Base-by-base conservation (phyloP, 1,140 invertebrate species). In the Zaprionus ornatus region DNA sequence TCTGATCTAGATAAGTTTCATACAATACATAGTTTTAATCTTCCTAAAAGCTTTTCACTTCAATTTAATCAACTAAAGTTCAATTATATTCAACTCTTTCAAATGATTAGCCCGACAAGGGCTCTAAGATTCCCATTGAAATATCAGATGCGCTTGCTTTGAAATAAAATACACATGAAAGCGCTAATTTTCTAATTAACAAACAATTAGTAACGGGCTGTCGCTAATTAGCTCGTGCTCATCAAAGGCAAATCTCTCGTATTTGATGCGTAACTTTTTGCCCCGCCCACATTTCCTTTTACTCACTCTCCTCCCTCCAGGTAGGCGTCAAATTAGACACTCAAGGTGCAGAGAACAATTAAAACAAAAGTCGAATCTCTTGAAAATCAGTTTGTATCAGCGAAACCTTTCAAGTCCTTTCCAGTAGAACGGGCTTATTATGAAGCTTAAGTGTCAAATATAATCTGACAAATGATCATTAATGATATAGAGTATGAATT, bases 181-280 rank as follows among this genome's bases (percentile, higher is more conserved):
- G 19, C 27, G 23, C 23, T 23, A 70, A 55, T 63, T 73, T 68
- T 68, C 27, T 52, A 74, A 59, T 75, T 75, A 75, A 55, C 60
- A 59, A 69, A 60, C 67, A 70, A 55, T 74, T 61, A 60, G 29
- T 4, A 50, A 61, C 48, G 19, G n/a, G 40, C 23, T 52, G 40
- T 37, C 66, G 60, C 59, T 48, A 57, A 57, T 69, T 67, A 67
- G 55, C 50, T 25, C 7, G 40, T 45, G 35, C 55, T 50, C 66
- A 59, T 64, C 67, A 70, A 69, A 74, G 64, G 45, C 54, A 21
- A 54, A 52, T 17, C 32, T 63, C 17, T 17, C 21, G 17, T 35
- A 54, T 59, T 73, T 60, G 60, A 63, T 52, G 59, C 67, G 66
- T 56, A 37, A 71, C 50, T 35, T 71, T 59, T 23, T 23, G 45